Evolutionary conservation across 2,888 invertebrate genomes (phyloP), one percentile per base, ranked within the genome.

Genomic region (Pseudolycoriella hygida): DNA sequence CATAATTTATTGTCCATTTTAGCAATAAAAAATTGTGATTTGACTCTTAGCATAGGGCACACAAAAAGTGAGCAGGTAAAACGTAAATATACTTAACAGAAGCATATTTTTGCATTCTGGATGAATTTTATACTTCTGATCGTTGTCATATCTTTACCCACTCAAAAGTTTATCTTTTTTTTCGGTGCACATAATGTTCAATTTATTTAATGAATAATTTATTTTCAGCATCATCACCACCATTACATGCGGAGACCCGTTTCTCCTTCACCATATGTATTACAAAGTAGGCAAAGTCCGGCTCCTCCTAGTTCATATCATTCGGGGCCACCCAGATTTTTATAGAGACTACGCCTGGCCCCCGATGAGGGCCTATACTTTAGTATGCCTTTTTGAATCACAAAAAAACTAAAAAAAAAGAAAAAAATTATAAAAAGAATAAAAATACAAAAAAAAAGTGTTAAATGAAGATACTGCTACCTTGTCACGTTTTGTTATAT

Each of bases 311-410:
- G 61, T 55, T 56, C 60, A 54, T 60, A 60, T 52, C 62, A 63
- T 57, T 59, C 63, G 50, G 62, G 61, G 52, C 62, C 62, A 56
- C 63, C 64, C 53, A 58, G 64, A 54, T 64, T 61, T 57, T 64
- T 64, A 64, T 64, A 64, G 62, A 64, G 59, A 57, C 58, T 63
- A 59, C 56, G 57, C 56, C 58, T 63, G 58, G 64, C 60, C 59
- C 60, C 60, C 56, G 62, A 64, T 53, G 58, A 58, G 57, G 60
- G 62, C 56, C 57, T 60, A 55, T 60, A 61, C 59, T 62, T 63
- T 58, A 62, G 59, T 58, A 62, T 60, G 58, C 64, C 62, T 59
- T 63, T 64, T 56, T 62, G 40, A 40, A 40, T 3, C n/a, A 39
- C 34, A 34, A 12, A 3, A 34, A 12, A 34, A 34, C 5, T 14